Conservation (phyloP, 2,888 invertebrate genomes). For the Eilema sororculum region DNA sequence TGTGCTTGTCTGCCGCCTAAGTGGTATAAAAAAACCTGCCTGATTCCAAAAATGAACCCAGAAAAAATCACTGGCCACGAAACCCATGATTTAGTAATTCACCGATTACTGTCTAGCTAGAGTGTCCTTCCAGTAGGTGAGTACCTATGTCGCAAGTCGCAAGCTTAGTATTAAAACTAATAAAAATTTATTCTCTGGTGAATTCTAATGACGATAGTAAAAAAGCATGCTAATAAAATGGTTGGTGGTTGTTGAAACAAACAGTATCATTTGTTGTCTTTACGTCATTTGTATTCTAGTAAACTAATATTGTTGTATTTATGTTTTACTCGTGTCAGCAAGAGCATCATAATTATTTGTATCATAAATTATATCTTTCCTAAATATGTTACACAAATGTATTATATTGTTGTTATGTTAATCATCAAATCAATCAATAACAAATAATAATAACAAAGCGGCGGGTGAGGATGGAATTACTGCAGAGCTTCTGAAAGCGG, state of each 20-base stretch:
- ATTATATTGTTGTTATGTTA: too few species aligned
- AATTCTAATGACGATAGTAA: conserved; percentile 8
- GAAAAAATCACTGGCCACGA: neutral
- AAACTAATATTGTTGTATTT: neutral
- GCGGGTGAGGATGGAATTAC: too few species aligned
- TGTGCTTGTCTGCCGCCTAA: too few species aligned
- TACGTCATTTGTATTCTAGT: conserved; percentile 9
- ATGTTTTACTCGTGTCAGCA: neutral
- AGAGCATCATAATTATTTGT: neutral
- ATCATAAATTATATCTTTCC: too few species aligned
- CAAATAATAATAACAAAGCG: too few species aligned
- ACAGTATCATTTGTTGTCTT: conserved; percentile 9
- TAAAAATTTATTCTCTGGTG: neutral
- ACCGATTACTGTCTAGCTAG: too few species aligned
- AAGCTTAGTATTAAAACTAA: neutral
- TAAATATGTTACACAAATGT: too few species aligned
- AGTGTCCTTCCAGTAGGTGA: neutral
- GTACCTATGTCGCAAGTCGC: neutral
- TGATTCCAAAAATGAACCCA: neutral
- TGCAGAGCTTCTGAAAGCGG: too few species aligned
- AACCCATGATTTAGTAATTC: too few species aligned
- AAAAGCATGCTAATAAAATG: conserved; percentile 3
- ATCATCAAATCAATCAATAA: too few species aligned
- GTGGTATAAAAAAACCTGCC: too few species aligned
- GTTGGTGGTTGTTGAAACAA: conserved; percentile 13